phyloP scores from a whole-genome alignment of 2,797 vertebrate genomes.

The Numenius phaeopus region DNA sequence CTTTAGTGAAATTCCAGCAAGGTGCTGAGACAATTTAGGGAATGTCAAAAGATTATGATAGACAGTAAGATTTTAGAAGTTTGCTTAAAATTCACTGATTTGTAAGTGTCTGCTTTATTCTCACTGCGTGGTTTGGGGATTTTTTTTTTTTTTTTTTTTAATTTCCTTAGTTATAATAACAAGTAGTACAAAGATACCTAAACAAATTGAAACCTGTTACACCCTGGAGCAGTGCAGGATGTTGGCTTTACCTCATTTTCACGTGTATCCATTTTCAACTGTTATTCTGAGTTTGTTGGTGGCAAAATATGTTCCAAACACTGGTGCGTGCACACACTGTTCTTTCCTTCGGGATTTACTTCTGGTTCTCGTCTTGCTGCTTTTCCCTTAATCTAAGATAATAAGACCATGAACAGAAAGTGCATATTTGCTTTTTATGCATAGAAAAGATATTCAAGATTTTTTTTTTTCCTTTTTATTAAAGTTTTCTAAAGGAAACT shows the following conservation, averaged over 20 bases:
- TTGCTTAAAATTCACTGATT: not conserved
- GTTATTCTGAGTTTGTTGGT: not conserved
- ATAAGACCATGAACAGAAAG: not conserved
- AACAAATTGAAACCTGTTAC: not conserved
- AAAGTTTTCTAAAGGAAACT: not conserved
- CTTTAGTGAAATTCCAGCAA: not conserved
- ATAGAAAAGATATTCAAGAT: not conserved
- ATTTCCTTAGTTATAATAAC: not conserved
- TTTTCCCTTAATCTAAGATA: not conserved
- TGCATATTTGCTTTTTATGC: not conserved
- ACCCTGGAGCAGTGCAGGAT: not conserved
- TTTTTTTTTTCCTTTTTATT: not conserved
- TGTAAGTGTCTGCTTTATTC: not conserved
- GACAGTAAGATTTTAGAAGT: not conserved
- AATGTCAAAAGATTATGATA: not conserved
- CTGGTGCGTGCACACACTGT: fast-evolving
- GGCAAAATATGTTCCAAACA: not conserved
- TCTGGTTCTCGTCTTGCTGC: not conserved
- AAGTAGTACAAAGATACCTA: not conserved
- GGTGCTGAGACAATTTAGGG: not conserved
- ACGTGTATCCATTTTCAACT: not conserved
- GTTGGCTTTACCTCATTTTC: not conserved
- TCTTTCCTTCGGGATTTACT: not conserved
- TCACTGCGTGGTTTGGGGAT: not conserved
- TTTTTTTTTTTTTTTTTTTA: not conserved